A percentile compares a stretch with the other conserved stretches of the same genome.
phyloP scores from a whole-genome alignment of 2,797 vertebrate genomes.

The Erpetoichthys calabaricus region DNA sequence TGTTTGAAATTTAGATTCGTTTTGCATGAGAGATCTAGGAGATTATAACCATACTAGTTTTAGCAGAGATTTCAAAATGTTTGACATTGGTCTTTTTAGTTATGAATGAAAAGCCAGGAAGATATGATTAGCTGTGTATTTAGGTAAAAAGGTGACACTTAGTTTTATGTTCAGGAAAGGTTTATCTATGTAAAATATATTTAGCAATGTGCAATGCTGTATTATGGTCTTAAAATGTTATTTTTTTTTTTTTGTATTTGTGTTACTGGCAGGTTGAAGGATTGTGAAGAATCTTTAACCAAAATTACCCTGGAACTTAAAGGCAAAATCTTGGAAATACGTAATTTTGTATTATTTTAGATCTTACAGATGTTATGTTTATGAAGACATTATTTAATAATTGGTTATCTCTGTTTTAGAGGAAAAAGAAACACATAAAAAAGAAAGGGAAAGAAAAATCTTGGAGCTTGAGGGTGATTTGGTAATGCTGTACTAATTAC shows the following conservation, averaged over 20 bases:
- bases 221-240: too few species aligned
- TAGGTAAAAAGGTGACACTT: too few species aligned
- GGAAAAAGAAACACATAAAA: conserved; percentile 44
- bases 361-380: conserved; percentile 4
- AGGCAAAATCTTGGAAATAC: conserved; percentile 48
- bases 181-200: too few species aligned
- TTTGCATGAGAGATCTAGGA: too few species aligned
- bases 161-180: too few species aligned
- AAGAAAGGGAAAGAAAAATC: conserved; percentile 53
- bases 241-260: conserved; percentile 12
- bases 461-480: conserved; percentile 48
- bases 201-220: too few species aligned
- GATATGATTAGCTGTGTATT: too few species aligned
- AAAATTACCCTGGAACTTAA: conserved; percentile 44
- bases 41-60: too few species aligned
- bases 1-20: too few species aligned
- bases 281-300: conserved; percentile 42
- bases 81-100: too few species aligned
- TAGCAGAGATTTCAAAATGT: too few species aligned
- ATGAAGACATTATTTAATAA: conserved; percentile 11
- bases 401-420: conserved; percentile 42
- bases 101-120: too few species aligned
- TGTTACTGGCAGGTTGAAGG: conserved; percentile 42
- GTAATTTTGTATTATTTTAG: conserved; percentile 34
- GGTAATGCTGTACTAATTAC: conserved; percentile 38